phyloP scores from a whole-genome alignment of 2,888 invertebrate genomes.

The Hypena proboscidalis region DNA sequence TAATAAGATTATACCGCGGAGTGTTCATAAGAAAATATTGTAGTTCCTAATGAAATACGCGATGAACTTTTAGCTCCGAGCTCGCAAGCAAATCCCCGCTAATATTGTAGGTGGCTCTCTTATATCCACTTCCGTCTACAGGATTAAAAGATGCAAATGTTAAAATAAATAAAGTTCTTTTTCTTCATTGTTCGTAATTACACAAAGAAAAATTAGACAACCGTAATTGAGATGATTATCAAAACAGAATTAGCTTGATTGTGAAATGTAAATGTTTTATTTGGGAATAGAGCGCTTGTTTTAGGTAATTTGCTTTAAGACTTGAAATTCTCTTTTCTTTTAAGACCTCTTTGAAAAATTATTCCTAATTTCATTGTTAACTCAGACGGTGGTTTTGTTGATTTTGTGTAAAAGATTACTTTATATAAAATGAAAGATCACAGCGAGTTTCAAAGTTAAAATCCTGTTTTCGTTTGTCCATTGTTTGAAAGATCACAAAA shows the following conservation, averaged over 20 bases:
- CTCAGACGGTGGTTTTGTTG: background rate
- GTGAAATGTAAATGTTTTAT: slow-evolving; percentile 40
- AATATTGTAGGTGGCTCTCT: slow-evolving; percentile 16
- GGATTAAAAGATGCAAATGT: slow-evolving; percentile 28
- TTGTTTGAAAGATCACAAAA: background rate
- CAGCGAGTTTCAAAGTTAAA: background rate
- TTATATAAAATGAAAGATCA: background rate
- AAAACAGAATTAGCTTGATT: slow-evolving; percentile 38
- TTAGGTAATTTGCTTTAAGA: slow-evolving; percentile 22
- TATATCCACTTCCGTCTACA: slow-evolving; percentile 29
- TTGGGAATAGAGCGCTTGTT: slow-evolving; percentile 15
- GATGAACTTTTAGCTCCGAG: slow-evolving; percentile 41
- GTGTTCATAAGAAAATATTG: slow-evolving; percentile 75
- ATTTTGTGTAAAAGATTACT: background rate
- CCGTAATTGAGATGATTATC: slow-evolving; percentile 42
- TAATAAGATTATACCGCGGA: slow-evolving; percentile 73
- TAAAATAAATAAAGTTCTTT: slow-evolving; percentile 27
- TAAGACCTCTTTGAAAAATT: background rate
- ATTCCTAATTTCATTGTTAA: background rate
- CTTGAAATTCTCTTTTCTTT: background rate
- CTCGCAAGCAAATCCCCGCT: slow-evolving; percentile 20
- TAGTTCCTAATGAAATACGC: slow-evolving; percentile 58
- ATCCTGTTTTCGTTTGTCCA: background rate
- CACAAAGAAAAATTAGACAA: slow-evolving; percentile 39
- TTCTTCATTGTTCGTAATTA: slow-evolving; percentile 34